phyloP scores from a whole-genome alignment of 2,888 invertebrate species.

The Drosophila villosipedis region DNA sequence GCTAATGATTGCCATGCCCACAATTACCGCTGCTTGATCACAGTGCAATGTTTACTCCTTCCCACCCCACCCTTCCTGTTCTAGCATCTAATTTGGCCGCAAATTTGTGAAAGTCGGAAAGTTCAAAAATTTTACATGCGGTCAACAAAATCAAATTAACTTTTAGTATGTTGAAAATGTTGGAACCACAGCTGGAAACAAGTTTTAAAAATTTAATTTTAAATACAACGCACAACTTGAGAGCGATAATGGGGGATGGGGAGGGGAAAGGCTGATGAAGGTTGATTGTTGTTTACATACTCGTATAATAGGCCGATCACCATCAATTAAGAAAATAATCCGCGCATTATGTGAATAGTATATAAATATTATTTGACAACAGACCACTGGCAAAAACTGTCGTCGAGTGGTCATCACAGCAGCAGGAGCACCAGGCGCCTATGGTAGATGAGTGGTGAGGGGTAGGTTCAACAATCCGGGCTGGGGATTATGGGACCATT shows the following conservation, averaged over 20 bases:
- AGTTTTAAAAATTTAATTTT: constrained; percentile 55
- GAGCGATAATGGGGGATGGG: not conserved
- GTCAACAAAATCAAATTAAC: constrained; percentile 75
- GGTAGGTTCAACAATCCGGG: constrained; percentile 17
- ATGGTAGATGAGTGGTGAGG: not conserved
- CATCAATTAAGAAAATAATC: constrained; percentile 77
- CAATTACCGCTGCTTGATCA: not conserved
- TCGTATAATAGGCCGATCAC: constrained; percentile 66
- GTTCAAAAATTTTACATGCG: constrained; percentile 67
- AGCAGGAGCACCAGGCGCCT: not conserved
- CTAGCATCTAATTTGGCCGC: constrained; percentile 13
- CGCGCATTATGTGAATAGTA: constrained; percentile 68
- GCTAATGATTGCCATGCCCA: constrained; percentile 23
- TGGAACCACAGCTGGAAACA: constrained; percentile 45
- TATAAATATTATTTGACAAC: constrained; percentile 72
- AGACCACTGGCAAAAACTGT: constrained; percentile 49
- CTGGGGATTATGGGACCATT: constrained; percentile 57
- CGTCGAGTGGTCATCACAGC: constrained; percentile 47
- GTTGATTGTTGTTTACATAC: constrained; percentile 3
- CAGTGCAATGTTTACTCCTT: not conserved
- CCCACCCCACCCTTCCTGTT: accelerated
- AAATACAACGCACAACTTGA: constrained; percentile 7
- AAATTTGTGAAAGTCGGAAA: constrained; percentile 67
- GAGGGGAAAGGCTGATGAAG: not conserved
- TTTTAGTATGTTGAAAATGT: constrained; percentile 62